These are phyloP conservation scores for Gobionotothen gibberifrons DNA, from an alignment of 2,797 vertebrate species.

Conservation along the genomic window DNA sequence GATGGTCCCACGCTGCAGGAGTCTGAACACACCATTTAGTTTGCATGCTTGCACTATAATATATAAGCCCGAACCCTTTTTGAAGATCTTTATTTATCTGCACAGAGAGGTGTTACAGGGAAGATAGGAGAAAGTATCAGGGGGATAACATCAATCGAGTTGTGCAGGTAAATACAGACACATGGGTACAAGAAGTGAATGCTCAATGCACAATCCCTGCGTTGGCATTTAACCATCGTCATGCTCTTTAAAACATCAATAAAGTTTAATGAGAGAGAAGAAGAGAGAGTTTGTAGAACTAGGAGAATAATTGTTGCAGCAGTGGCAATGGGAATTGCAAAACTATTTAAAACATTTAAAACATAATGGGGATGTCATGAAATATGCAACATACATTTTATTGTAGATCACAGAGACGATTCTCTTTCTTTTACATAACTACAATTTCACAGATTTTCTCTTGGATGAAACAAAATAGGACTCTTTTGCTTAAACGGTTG, in stretches of 20 bases:
- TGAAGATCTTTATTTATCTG: constrained; percentile 67
- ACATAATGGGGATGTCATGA: constrained; percentile 8
- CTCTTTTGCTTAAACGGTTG: not conserved
- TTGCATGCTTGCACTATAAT: constrained; percentile 53
- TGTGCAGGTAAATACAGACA: constrained; percentile 62
- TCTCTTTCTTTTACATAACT: not conserved
- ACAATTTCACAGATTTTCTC: not conserved
- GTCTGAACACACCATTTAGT: constrained; percentile 63
- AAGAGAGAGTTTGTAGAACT: not conserved
- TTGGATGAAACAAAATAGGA: not conserved
- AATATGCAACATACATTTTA: constrained; percentile 1
- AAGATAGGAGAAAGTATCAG: constrained; percentile 36
- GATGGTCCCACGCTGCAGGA: constrained; percentile 59
- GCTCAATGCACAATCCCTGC: not conserved
- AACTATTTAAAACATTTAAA: constrained; percentile 22
- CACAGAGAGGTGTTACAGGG: constrained; percentile 41
- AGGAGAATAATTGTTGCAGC: constrained; percentile 6
- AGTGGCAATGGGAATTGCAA: constrained; percentile 2
- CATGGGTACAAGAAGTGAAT: constrained; percentile 8
- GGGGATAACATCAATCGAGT: constrained; percentile 56
- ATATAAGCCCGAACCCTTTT: constrained; percentile 48
- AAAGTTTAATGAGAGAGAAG: constrained; percentile 17
- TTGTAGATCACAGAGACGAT: constrained; percentile 3
- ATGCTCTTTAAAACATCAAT: constrained; percentile 4
- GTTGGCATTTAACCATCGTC: not conserved